Conservation (phyloP, 1,140 invertebrate species). For the Heliothis virescens region DNA sequence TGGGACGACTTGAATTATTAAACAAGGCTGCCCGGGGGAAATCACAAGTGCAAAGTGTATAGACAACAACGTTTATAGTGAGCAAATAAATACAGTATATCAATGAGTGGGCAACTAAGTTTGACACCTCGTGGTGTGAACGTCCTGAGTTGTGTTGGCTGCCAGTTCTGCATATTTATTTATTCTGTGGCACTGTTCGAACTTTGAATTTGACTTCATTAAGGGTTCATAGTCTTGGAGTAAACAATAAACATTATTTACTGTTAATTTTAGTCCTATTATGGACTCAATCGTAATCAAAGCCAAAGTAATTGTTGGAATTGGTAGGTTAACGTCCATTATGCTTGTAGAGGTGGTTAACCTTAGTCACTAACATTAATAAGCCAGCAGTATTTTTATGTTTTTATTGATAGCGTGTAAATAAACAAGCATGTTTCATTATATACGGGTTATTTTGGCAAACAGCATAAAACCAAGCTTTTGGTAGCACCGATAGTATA, state of each 20-base stretch:
- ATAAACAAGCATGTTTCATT: too few species aligned
- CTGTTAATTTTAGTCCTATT: not conserved
- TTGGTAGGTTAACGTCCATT: too few species aligned
- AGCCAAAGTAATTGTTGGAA: too few species aligned
- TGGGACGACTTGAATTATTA: constrained; percentile 76
- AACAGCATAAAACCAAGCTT: too few species aligned
- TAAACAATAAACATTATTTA: constrained; percentile 1
- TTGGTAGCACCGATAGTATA: too few species aligned
- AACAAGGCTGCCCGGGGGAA: constrained; percentile 70
- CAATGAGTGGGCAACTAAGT: constrained; percentile 17
- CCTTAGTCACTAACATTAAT: too few species aligned
- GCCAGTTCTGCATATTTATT: not conserved
- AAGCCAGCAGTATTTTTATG: too few species aligned
- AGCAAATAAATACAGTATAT: constrained; percentile 42
- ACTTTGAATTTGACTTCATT: constrained; percentile 1
- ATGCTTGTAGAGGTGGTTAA: too few species aligned
- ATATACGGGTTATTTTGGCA: too few species aligned
- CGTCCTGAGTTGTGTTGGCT: constrained; percentile 7
- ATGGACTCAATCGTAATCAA: not conserved
- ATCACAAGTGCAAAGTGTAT: constrained; percentile 64
- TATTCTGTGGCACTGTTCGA: not conserved
- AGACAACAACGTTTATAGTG: constrained; percentile 26
- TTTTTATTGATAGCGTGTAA: too few species aligned
- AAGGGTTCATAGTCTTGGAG: constrained; percentile 3
- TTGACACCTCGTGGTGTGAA: not conserved